phyloP scores from a whole-genome alignment of 2,888 invertebrate genomes.

The Mesorhabditis spiculigera region DNA sequence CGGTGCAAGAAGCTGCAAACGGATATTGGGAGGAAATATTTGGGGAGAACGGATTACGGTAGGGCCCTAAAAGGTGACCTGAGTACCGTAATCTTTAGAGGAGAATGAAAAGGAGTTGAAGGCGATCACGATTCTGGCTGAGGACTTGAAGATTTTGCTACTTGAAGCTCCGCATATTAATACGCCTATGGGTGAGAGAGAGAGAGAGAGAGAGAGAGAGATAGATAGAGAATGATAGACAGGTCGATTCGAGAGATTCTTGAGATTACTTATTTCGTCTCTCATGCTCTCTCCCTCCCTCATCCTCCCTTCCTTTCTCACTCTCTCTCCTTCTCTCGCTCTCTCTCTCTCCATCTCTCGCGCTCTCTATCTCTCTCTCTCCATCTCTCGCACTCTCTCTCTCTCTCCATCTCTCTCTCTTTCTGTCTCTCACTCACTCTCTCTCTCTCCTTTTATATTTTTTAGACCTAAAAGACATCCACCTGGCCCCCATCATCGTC shows the following conservation, averaged over 20 bases:
- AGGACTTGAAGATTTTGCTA: slow-evolving; percentile 29
- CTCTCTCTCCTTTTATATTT: neutral
- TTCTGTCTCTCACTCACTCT: no score
- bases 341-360: no score
- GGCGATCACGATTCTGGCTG: slow-evolving; percentile 33
- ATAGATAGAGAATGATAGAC: no score
- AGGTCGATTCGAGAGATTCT: no score
- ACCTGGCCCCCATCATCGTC: slow-evolving; percentile 37
- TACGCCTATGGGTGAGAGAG: slow-evolving; percentile 18
- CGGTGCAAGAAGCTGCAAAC: slow-evolving; percentile 21
- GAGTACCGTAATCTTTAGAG: slow-evolving; percentile 9
- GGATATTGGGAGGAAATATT: slow-evolving; percentile 19
- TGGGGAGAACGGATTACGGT: neutral
- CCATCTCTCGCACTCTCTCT: no score
- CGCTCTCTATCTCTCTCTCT: no score
- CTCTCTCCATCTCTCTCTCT: no score
- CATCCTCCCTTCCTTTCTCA: no score
- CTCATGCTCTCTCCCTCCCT: no score
- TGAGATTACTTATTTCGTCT: no score
- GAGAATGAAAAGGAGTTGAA: slow-evolving; percentile 23
- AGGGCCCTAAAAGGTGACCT: neutral
- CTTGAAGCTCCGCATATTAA: slow-evolving; percentile 40
- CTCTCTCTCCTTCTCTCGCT: no score
- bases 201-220: no score
- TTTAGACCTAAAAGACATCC: slow-evolving; percentile 29